Base-by-base conservation (phyloP, 2,113 vertebrate species). In the Proteles cristata region DNA sequence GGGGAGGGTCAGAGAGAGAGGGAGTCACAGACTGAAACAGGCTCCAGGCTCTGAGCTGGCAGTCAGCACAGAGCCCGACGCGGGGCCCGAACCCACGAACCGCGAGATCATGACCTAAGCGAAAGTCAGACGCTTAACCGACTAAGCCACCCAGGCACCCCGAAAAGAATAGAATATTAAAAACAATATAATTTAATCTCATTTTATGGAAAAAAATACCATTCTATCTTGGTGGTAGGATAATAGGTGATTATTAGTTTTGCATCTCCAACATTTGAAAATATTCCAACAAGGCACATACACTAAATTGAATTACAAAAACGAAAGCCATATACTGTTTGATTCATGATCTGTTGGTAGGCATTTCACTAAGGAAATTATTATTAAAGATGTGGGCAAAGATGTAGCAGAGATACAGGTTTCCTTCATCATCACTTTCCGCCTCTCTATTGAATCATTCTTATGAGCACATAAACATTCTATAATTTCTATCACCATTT, bases 181-280 rank as follows among this genome's bases (percentile, higher is more conserved):
- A 94, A 94, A 85, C 63, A 85, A 69, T 31, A 85, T 48, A 76
- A 25, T 69, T 93, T 85, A 91, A 93, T 71, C 14, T 31, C 82
- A 63, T n/a, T 65, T 50, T 43, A 94, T 93, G 61, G 15, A 43
- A n/a, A 66, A 68, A 1, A 73, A 73, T 5, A 82, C 11, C 11
- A 82, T 28, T 94, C 53, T 84, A 73, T 88, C 43, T 88, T 93
- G 31, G 50, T 79, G 53, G n/a, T 43, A 82, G 19, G 23, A 93
- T 33, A 83, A 88, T 43, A 28, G 81, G n/a, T 53, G 43, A 48
- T 65, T 90, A 83, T 68, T 88, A 55, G 31, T 43, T 93, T 88
- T 92, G 31, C 15, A 69, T 93, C 25, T 88, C 43, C 63, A 28
- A 28, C 23, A 68, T 58, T 92, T 91, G 66, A 61, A 79, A 39